Conservation (phyloP, 1,140 invertebrate species). For the Drosophila hydei region DNA sequence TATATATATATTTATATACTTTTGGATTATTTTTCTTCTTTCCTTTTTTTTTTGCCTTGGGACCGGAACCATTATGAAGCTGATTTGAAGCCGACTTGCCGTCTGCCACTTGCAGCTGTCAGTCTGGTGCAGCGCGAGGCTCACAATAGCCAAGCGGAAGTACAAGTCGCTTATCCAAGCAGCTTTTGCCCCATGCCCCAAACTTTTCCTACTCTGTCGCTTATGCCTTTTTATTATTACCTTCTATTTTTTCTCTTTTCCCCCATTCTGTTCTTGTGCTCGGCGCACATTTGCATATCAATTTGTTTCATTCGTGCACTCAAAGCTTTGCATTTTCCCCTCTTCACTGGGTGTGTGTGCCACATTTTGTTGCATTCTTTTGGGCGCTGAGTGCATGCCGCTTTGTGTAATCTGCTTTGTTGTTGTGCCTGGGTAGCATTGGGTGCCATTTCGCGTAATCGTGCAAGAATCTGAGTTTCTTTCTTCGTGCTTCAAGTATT, state of each 20-base stretch:
- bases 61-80: conserved; percentile 52
- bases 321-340: conserved; percentile 42
- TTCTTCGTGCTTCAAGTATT: conserved; percentile 47
- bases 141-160: conserved; percentile 56
- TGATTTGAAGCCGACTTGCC: conserved; percentile 49
- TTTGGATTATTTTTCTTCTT: conserved; percentile 26
- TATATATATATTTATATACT: conserved; percentile 10
- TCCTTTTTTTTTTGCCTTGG: conserved; percentile 13
- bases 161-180: conserved; percentile 69
- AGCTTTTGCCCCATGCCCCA: conserved; percentile 30
- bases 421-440: conserved; percentile 5
- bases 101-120: conserved; percentile 70
- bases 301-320: conserved; percentile 73
- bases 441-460: conserved; percentile 48
- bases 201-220: conserved; percentile 5
- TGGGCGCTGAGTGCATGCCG: conserved; percentile 7
- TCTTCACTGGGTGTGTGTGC: too few species aligned
- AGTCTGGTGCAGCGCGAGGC: conserved; percentile 17
- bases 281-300: conserved; percentile 74
- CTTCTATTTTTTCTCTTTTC: conserved; percentile 21
- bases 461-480: conserved; percentile 53
- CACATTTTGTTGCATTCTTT: conserved; percentile 19
- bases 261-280: conserved; percentile 5
- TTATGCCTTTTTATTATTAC: conserved; percentile 69
- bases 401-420: conserved; percentile 34